A percentile compares a stretch with the other conserved stretches of the same genome.
Evolutionary conservation across 53 echinoderm and acorn worm species (phyloP).

Genomic region (Glandiceps talaboti): DNA sequence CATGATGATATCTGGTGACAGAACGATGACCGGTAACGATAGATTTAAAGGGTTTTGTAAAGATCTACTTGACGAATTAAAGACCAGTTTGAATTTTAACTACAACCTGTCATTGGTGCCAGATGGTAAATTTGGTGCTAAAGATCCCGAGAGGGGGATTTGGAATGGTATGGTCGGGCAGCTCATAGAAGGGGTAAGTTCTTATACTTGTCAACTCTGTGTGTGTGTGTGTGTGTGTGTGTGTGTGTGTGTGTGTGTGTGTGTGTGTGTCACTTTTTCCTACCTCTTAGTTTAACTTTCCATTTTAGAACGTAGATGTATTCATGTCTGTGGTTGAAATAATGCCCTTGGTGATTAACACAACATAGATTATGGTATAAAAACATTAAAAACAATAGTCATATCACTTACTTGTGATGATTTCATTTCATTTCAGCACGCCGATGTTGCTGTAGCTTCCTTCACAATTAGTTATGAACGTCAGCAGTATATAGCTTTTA

Average conservation of each 20-base stretch:
- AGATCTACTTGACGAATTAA: background rate
- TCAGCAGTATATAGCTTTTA: constrained; percentile 6
- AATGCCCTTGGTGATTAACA: too few relatives aligned
- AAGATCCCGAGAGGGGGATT: background rate
- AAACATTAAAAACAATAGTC: too few relatives aligned
- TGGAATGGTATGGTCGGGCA: constrained; percentile 10
- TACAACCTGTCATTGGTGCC: constrained; percentile 1
- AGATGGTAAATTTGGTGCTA: background rate
- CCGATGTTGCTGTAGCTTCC: constrained; percentile 5
- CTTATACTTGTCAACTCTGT: too few relatives aligned
- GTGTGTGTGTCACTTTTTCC: too few relatives aligned
- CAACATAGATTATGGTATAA: too few relatives aligned
- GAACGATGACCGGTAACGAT: background rate
- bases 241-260: too few relatives aligned
- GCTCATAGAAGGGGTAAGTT: constrained; percentile 6
- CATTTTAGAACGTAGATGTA: too few relatives aligned
- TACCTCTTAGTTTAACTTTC: too few relatives aligned
- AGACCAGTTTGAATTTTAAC: constrained; percentile 1
- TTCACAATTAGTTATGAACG: constrained; percentile 12
- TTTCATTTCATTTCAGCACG: too few relatives aligned
- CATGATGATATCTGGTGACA: background rate
- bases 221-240: too few relatives aligned
- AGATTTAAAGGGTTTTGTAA: background rate
- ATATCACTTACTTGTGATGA: too few relatives aligned
- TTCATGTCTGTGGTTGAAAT: too few relatives aligned